These are phyloP conservation scores for Gymnodraco acuticeps DNA, from an alignment of 2,797 vertebrate species.

Conservation along the genomic window DNA sequence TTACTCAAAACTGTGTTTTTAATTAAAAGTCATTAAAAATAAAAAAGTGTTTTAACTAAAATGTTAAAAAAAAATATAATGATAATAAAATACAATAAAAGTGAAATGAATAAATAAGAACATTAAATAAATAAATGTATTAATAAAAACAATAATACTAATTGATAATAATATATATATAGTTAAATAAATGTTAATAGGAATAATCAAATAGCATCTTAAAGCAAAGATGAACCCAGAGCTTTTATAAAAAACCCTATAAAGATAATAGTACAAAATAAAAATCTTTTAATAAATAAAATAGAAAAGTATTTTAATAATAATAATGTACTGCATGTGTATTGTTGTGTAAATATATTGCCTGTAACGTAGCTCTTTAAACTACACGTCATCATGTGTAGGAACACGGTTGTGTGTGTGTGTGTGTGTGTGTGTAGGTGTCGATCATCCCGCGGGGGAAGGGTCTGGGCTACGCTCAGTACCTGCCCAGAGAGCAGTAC, in stretches of 20 bases:
- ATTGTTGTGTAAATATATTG: too few species aligned
- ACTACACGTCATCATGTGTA: too few species aligned
- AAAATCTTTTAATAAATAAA: too few species aligned
- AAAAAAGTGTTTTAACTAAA: neutral
- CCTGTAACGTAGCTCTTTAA: too few species aligned
- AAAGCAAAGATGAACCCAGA: too few species aligned
- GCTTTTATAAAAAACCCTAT: too few species aligned
- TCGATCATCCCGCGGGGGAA: constrained; percentile 85
- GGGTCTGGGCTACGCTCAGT: constrained; percentile 85
- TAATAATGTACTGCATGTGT: too few species aligned
- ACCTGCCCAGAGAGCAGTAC: constrained; percentile 88
- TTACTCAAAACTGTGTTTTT: neutral
- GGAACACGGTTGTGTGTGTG: too few species aligned
- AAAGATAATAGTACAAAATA: too few species aligned
- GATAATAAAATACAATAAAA: neutral
- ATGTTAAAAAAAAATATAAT: neutral
- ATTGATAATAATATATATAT: neutral
- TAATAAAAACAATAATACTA: neutral
- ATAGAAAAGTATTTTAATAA: too few species aligned
- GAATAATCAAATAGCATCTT: too few species aligned
- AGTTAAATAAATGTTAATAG: neutral
- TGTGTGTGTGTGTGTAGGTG: constrained; percentile 70
- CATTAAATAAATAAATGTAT: neutral
- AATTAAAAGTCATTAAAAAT: too few species aligned
- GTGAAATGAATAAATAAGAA: neutral